Conservation (phyloP, 2,797 vertebrate genomes). For the Parauchenoglanis punctatus region DNA sequence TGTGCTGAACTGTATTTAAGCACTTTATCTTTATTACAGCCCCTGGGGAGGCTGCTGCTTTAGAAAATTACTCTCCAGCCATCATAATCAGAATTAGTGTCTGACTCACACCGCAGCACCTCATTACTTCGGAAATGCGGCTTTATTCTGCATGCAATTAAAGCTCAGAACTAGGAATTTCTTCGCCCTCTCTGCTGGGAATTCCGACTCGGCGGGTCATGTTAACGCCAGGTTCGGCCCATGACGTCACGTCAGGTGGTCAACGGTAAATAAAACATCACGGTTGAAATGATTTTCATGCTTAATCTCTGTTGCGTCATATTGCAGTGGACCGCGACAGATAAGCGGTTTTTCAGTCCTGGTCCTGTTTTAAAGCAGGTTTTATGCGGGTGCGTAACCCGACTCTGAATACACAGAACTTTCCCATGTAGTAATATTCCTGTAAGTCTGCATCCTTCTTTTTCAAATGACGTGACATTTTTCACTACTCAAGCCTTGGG, state of each 20-base stretch:
- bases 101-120: background rate
- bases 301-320: background rate
- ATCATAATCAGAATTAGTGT: background rate
- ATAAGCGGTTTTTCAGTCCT: background rate
- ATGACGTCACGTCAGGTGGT: background rate
- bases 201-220: too few species aligned
- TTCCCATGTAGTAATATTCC: background rate
- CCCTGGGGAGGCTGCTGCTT: background rate
- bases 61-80: background rate
- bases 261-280: background rate
- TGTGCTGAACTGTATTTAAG: background rate
- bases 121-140: background rate
- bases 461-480: too few species aligned
- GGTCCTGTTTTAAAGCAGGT: background rate
- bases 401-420: background rate
- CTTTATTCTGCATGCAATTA: background rate
- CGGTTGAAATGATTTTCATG: background rate
- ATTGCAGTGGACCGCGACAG: background rate
- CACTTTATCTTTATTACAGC: background rate
- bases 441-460: too few species aligned
- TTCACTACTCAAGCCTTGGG: too few species aligned
- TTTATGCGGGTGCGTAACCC: background rate
- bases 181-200: background rate
- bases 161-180: background rate
- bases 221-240: too few species aligned